A percentile compares a stretch with the other conserved stretches of the same genome.
These are phyloP conservation scores for Anhinga anhinga DNA, from an alignment of 2,113 vertebrate species.

Conservation along the genomic window DNA sequence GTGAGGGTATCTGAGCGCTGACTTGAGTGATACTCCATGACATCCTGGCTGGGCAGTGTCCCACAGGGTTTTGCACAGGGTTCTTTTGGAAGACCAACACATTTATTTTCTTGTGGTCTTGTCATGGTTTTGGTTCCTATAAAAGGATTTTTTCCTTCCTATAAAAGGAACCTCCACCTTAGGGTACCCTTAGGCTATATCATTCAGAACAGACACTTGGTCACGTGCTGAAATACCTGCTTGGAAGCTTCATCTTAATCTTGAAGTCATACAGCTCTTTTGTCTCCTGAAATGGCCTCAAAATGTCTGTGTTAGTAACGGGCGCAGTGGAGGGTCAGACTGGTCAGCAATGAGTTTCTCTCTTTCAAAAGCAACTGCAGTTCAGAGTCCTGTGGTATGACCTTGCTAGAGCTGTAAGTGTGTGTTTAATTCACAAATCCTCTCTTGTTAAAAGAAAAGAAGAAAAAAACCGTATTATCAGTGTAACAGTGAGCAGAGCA, in stretches of 20 bases:
- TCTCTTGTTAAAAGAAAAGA: neutral
- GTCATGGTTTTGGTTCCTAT: too few relatives aligned
- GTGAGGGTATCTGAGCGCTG: neutral
- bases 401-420: neutral
- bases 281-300: neutral
- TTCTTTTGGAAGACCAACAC: neutral
- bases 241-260: conserved; percentile 28
- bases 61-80: neutral
- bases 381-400: neutral
- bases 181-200: neutral
- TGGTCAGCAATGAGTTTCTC: neutral
- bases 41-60: neutral
- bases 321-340: neutral
- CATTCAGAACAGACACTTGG: conserved; percentile 3
- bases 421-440: conserved; percentile 38
- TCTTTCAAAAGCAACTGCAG: neutral
- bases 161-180: neutral
- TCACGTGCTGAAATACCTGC: neutral
- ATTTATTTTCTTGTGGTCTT: neutral
- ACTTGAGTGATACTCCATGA: neutral
- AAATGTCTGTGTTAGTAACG: neutral
- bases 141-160: neutral
- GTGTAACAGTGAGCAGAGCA: neutral
- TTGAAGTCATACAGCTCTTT: neutral
- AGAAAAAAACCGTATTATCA: neutral